Conservation (phyloP, 2,888 invertebrate species). For the Halictus quadricinctus region DNA sequence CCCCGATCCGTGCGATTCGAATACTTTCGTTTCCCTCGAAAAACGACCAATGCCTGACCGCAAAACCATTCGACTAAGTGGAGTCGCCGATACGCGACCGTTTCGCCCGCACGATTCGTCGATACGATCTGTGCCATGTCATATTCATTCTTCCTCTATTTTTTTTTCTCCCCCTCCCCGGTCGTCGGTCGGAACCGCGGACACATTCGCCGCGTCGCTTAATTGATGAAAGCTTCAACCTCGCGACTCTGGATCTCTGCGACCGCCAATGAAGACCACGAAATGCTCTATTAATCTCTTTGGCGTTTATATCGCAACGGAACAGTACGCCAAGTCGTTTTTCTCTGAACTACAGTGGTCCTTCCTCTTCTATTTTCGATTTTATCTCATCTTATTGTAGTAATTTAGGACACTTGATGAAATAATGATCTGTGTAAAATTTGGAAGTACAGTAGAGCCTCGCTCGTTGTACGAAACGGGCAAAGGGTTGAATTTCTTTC, state of each 20-base stretch:
- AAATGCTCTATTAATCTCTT: constrained; percentile 57
- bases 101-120: constrained; percentile 58
- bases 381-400: not conserved
- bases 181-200: constrained; percentile 27
- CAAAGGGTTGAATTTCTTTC: no score
- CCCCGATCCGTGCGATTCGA: constrained; percentile 50
- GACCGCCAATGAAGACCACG: constrained; percentile 47
- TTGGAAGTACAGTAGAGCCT: not conserved
- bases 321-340: not conserved
- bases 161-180: not conserved
- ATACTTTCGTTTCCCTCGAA: constrained; percentile 65
- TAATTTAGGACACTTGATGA: not conserved
- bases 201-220: constrained; percentile 44
- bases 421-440: not conserved
- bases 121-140: constrained; percentile 64
- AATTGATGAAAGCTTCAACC: constrained; percentile 61
- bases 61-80: constrained; percentile 68
- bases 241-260: constrained; percentile 36
- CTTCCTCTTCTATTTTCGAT: not conserved
- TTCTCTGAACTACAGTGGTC: rapidly evolving
- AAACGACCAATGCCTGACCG: constrained; percentile 68
- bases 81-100: constrained; percentile 55
- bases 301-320: constrained; percentile 30
- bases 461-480: not conserved
- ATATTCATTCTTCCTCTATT: constrained; percentile 51